Evolutionary conservation across 2,113 vertebrate genomes (phyloP), one percentile per base, ranked within the genome.

Genomic region (Nesogale talazaci): DNA sequence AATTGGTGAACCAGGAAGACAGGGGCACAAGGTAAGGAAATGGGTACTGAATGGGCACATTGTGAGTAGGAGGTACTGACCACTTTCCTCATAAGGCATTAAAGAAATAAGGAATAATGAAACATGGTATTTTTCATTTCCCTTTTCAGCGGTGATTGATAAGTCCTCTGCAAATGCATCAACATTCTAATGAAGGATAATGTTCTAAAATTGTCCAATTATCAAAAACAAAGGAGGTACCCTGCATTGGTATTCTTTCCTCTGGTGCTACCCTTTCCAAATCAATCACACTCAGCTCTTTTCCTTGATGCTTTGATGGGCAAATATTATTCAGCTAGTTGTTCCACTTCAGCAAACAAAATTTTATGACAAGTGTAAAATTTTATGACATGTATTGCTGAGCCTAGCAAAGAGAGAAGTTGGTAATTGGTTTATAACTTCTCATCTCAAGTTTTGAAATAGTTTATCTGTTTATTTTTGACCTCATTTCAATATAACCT

Each of bases 1-100:
- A 92, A 96, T 97, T 86, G 99, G 99, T 80, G 99, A 99, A 96
- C 99, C 99, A 83, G 99, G 99, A 95, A 99, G 98, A 98, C 99
- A 99, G 98, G 99, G 99, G 56, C 99, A 99, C 97, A 99, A 99
- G 99, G 99, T 99, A 99, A 98, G 95, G 83, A 89, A 83, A 88
- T 27, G 29, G 8, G 31, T 61, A 15, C 56, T 46, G 59, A 52
- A 0, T 84, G 10, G 38, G 0, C 27, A 78, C 77, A 52, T 56
- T 91, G 20, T 82, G 27, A 25, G 34, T 78, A 40, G 34, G 7
- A 31, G 3, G 6, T n/a, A 61, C 0, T 7, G 77, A 10, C 38
- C 34, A 22, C 59, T 87, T 63, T 20, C 1, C 63, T 75, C 29
- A 19, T 56, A 78, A 81, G 52, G 2, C 61, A 87, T 89, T 27